A percentile compares a stretch with the other conserved stretches of the same genome.
Evolutionary conservation across 2,888 invertebrate species (phyloP).

Genomic region (Epinotia bilunana): DNA sequence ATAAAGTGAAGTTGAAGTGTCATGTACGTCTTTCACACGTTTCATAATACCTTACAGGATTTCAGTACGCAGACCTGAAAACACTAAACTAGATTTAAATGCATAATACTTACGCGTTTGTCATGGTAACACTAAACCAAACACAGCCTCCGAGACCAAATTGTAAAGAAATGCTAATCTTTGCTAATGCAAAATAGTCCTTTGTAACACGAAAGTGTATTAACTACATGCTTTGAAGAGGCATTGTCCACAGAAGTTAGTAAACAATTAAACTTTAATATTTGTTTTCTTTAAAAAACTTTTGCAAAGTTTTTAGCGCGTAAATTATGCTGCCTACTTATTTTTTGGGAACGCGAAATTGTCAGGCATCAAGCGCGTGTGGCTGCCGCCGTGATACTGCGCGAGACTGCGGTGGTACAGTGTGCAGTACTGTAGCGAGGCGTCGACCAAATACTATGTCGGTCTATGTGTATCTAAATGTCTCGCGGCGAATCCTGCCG

Average conservation of each 20-base stretch:
- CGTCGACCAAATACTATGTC: conserved; percentile 49
- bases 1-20: too few species aligned
- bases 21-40: too few species aligned
- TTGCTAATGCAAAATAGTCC: conserved; percentile 45
- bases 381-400: conserved; percentile 62
- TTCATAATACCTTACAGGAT: background rate
- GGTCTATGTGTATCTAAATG: too few species aligned
- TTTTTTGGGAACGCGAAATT: conserved; percentile 47
- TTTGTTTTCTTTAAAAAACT: conserved; percentile 47
- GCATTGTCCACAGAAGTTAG: conserved; percentile 42
- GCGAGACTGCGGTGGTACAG: too few species aligned
- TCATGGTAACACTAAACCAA: conserved; percentile 59
- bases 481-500: too few species aligned
- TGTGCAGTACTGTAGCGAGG: conserved; percentile 10
- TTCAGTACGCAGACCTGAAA: background rate
- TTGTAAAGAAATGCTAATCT: conserved; percentile 55
- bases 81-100: conserved; percentile 52
- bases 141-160: conserved; percentile 53
- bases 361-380: conserved; percentile 55
- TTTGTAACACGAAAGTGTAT: conserved; percentile 8
- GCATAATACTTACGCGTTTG: conserved; percentile 61
- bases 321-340: conserved; percentile 48
- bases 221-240: conserved; percentile 36
- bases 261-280: conserved; percentile 51
- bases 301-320: conserved; percentile 54